Evolutionary conservation across 2,888 invertebrate species (phyloP).

Genomic region (Aplocera efformata): DNA sequence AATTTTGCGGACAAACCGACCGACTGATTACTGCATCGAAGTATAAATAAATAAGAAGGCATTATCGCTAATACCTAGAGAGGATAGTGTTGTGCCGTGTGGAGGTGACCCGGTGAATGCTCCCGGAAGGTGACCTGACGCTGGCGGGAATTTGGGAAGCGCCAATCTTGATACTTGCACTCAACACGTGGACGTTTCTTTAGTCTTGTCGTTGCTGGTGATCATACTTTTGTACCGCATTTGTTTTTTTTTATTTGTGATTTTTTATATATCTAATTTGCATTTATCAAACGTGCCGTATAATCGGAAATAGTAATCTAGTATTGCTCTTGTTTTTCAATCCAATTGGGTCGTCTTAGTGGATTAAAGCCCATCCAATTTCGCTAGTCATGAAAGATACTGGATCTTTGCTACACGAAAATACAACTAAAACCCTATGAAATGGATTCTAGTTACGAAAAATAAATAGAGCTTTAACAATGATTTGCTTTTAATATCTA

Average conservation of each 20-base stretch:
- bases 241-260: constrained; percentile 8
- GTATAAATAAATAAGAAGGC: constrained; percentile 21
- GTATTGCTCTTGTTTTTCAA: no score
- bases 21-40: constrained; percentile 1
- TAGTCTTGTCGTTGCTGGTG: constrained; percentile 13
- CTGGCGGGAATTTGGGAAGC: constrained; percentile 49
- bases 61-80: constrained; percentile 14
- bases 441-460: no score
- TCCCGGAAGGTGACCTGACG: constrained; percentile 70
- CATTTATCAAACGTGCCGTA: no score
- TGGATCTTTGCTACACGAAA: no score
- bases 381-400: no score
- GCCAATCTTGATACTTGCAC: constrained; percentile 35
- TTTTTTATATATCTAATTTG: no score
- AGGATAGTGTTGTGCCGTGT: constrained; percentile 31
- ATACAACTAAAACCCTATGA: no score
- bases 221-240: constrained; percentile 6
- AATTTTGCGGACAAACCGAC: background rate
- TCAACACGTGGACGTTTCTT: constrained; percentile 10
- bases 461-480: no score
- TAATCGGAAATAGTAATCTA: no score
- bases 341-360: no score
- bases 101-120: constrained; percentile 57
- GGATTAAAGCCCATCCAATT: no score
- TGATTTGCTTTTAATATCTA: no score